Base-by-base conservation (phyloP, 2,888 invertebrate species). In the Polydrusus pterygomalis region DNA sequence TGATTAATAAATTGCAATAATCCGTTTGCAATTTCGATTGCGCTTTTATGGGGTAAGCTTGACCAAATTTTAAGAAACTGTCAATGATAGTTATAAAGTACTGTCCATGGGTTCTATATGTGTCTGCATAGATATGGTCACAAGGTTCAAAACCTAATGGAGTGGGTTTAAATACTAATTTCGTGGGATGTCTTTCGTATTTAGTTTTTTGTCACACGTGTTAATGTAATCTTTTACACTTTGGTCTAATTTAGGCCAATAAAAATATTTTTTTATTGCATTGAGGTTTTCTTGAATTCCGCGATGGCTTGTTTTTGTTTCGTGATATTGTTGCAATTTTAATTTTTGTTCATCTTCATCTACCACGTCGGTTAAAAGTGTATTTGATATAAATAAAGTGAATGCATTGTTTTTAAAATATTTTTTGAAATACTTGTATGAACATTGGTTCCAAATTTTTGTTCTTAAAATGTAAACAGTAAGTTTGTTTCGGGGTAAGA, bases 241-340 rank as follows among this genome's bases (percentile, higher is more conserved):
- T 25, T 62, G 49, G n/a, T 71, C 56, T 10, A 72, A 1, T 45
- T 72, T 72, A 0, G 64, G 54, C 72, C 72, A 72, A 56, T 64
- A 69, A 58, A 7, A 68, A 13, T 18, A 2, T 72, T 65, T 65
- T 45, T 72, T 64, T 7, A 72, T 51, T 7, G 72, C 30, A 10
- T 15, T 64, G n/a, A 72, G 51, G 34, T 64, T 64, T 72, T 64
- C 40, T 15, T 64, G 49, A 25, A 54, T 54, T 30, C 72, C 72
- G 1, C 72, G 20, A 17, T 72, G 72, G 11, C 62, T 64, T 6
- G 72, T 64, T 56, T 72, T 72, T 25, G 64, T 72, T 56, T 72
- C 72, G 45, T 72, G 72, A 17, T 72, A 65, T n/a, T 63, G 40
- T 56, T 72, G 38, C 15, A 72, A 34, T 45, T 64, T 72, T 20